phyloP scores from a whole-genome alignment of 2,797 vertebrate genomes.

The Luscinia megarhynchos region DNA sequence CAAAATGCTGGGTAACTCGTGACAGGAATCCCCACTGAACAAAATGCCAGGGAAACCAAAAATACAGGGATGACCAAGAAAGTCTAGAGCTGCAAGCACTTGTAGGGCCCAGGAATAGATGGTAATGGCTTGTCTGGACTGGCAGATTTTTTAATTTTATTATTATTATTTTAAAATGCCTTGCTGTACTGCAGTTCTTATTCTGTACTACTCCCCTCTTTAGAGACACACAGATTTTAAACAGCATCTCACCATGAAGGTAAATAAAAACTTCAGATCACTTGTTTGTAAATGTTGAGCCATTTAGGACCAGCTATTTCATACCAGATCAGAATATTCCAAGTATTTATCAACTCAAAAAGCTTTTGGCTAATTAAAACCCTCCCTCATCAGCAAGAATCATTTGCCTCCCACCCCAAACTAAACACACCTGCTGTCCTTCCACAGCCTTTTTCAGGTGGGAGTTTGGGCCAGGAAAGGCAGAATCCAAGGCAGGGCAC shows the following conservation, averaged over 20 bases:
- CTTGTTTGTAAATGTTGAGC: background rate
- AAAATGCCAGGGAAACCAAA: background rate
- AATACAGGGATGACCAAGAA: too few relatives aligned
- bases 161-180: background rate
- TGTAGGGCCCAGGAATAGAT: background rate
- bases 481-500: background rate
- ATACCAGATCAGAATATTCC: background rate
- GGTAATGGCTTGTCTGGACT: background rate
- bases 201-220: background rate
- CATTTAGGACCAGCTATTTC: background rate
- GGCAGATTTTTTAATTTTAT: background rate
- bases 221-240: background rate
- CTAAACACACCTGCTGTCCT: background rate
- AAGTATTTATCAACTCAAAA: background rate
- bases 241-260: background rate
- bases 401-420: background rate
- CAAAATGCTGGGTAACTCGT: background rate
- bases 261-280: background rate
- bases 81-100: background rate
- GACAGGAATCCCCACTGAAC: fast-evolving
- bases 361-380: background rate
- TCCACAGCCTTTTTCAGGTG: background rate
- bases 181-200: background rate
- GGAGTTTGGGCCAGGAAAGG: background rate
- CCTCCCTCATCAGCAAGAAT: background rate